Percentiles rank a stretch among this genome's conserved stretches.
Evolutionary conservation across 2,113 vertebrate species (phyloP).

Genomic region (Ciconia boyciana): DNA sequence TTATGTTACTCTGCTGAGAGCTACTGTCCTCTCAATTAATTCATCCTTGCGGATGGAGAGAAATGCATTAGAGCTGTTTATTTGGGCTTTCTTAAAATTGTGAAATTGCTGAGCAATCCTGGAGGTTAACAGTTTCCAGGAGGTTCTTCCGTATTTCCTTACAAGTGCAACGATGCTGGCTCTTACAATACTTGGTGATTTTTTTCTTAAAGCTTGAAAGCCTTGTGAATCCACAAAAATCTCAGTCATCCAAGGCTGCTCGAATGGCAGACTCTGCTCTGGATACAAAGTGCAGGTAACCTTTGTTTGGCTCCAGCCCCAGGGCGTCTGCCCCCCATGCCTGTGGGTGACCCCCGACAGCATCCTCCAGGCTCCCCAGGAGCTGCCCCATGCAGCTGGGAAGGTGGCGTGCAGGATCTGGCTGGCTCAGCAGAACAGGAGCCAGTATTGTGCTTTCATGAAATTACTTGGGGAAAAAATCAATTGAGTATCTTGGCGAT

Average conservation of each 20-base stretch:
- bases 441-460: slow-evolving; percentile 19
- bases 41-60: not conserved
- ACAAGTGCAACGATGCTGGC: not conserved
- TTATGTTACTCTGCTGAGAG: not conserved
- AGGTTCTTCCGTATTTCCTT: not conserved
- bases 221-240: not conserved
- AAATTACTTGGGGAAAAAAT: not conserved
- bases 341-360: not conserved
- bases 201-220: not conserved
- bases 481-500: not conserved
- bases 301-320: not conserved
- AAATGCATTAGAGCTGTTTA: not conserved
- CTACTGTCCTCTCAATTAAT: not conserved
- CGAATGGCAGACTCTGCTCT: not conserved
- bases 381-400: not conserved
- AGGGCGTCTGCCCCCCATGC: accelerated
- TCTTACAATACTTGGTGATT: not conserved
- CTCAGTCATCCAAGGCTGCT: not conserved
- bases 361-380: not conserved
- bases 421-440: slow-evolving; percentile 23
- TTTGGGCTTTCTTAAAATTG: not conserved
- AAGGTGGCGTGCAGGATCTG: not conserved
- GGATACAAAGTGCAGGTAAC: not conserved
- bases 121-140: not conserved
- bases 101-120: not conserved